These are phyloP conservation scores for Myiotriccus ornatus DNA, from an alignment of 2,797 vertebrate species.

Conservation along the genomic window DNA sequence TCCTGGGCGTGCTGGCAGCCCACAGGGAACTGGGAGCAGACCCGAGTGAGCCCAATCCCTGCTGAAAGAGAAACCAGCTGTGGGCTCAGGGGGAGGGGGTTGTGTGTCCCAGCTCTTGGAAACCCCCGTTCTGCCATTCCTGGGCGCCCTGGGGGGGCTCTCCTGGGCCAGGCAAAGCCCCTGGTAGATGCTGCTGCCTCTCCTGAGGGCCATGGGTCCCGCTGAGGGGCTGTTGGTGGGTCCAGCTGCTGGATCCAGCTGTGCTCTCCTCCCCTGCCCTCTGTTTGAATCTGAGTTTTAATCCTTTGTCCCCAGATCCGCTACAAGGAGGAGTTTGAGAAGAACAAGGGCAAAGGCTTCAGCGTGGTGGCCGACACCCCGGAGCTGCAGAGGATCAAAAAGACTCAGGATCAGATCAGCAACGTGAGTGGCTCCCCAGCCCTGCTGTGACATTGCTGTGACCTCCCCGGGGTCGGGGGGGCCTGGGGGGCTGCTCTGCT, in stretches of 20 bases:
- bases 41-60: rapidly evolving
- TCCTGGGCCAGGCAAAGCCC: not conserved
- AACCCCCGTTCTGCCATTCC: rapidly evolving
- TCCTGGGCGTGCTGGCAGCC: rapidly evolving
- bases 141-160: rapidly evolving
- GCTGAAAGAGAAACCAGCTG: not conserved
- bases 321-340: constrained; percentile 98
- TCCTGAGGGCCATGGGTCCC: rapidly evolving
- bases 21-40: not conserved
- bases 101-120: not conserved
- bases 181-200: not conserved
- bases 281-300: rapidly evolving
- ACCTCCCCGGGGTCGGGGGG: not conserved
- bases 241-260: not conserved
- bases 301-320: constrained; percentile 77
- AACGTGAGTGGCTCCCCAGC: constrained; percentile 80
- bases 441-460: rapidly evolving
- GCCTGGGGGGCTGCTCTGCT: not conserved
- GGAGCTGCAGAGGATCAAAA: constrained; percentile 93
- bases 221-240: not conserved
- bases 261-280: rapidly evolving
- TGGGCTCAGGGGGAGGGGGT: not conserved
- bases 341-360: constrained; percentile 94
- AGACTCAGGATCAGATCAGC: constrained; percentile 96
- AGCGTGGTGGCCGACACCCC: constrained; percentile 93